These are phyloP conservation scores for Meghimatium bilineatum DNA, from an alignment of 2,888 invertebrate genomes.

Conservation along the genomic window DNA sequence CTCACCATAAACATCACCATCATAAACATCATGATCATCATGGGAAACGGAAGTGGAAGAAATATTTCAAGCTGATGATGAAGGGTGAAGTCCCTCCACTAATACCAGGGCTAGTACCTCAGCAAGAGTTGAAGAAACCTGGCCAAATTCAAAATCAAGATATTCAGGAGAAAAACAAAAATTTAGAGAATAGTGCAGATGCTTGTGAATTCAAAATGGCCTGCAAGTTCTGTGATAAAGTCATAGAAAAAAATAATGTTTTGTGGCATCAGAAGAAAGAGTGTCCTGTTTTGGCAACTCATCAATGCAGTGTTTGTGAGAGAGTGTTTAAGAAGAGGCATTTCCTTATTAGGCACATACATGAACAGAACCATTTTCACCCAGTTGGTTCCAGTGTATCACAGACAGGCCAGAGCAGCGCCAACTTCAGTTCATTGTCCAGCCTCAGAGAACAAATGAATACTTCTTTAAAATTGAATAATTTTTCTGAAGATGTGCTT, in stretches of 20 bases:
- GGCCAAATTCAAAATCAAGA: neutral
- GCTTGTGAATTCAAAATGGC: conserved; percentile 31
- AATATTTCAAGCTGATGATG: conserved; percentile 43
- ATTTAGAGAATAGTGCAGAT: neutral
- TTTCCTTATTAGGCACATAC: conserved; percentile 40
- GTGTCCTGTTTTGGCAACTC: conserved; percentile 33
- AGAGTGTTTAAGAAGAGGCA: conserved; percentile 39
- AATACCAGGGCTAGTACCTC: neutral
- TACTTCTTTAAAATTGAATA: conserved; percentile 13
- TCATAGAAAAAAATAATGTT: conserved; percentile 27
- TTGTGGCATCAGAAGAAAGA: conserved; percentile 37
- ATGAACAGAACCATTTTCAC: conserved; percentile 37
- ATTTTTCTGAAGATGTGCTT: neutral
- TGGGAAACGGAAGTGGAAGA: conserved; percentile 42
- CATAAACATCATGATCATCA: conserved; percentile 15
- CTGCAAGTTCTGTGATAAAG: conserved; percentile 46
- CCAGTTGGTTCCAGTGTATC: neutral
- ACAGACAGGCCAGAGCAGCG: neutral
- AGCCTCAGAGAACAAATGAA: conserved; percentile 38
- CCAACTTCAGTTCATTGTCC: conserved; percentile 12
- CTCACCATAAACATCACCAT: neutral
- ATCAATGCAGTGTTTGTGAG: conserved; percentile 40
- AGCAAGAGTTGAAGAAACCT: neutral
- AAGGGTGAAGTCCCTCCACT: conserved; percentile 32
- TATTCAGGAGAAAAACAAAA: neutral